Evolutionary conservation across 2,888 invertebrate genomes (phyloP).

Genomic region (Drosophila atroscutellata): DNA sequence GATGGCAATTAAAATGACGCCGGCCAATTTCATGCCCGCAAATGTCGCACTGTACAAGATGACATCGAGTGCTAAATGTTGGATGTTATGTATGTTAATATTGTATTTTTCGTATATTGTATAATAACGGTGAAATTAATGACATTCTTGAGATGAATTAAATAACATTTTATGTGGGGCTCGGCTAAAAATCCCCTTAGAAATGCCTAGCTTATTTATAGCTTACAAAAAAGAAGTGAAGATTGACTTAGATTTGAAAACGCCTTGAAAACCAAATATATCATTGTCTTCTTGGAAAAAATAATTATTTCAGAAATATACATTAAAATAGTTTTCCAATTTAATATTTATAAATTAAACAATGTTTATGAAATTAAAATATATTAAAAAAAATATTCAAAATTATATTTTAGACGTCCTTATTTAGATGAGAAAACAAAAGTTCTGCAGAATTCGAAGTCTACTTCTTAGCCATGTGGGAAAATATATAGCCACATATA

Average conservation of each 20-base stretch:
- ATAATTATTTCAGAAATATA: no score
- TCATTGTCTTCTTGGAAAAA: no score
- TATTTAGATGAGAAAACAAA: background rate
- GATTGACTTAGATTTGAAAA: background rate
- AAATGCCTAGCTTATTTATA: background rate
- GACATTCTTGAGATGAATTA: constrained; percentile 3
- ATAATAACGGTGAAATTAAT: constrained; percentile 1
- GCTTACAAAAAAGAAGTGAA: background rate
- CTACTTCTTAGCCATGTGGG: background rate
- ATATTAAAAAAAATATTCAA: rapidly evolving
- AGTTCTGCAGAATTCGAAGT: background rate
- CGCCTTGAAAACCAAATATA: no score
- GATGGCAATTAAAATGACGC: constrained; percentile 94
- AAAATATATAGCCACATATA: background rate
- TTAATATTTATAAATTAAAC: background rate
- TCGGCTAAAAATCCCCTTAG: background rate
- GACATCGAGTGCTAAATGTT: constrained; percentile 91
- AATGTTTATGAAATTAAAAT: background rate
- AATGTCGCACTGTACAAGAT: constrained; percentile 94
- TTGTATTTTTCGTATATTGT: background rate
- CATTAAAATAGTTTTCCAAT: background rate
- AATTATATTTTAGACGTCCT: background rate
- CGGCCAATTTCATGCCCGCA: constrained; percentile 97
- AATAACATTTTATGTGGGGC: constrained; percentile 5
- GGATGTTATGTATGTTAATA: constrained; percentile 3